Evolutionary conservation across 2,113 vertebrate species (phyloP).

Genomic region (Corvus cornix): DNA sequence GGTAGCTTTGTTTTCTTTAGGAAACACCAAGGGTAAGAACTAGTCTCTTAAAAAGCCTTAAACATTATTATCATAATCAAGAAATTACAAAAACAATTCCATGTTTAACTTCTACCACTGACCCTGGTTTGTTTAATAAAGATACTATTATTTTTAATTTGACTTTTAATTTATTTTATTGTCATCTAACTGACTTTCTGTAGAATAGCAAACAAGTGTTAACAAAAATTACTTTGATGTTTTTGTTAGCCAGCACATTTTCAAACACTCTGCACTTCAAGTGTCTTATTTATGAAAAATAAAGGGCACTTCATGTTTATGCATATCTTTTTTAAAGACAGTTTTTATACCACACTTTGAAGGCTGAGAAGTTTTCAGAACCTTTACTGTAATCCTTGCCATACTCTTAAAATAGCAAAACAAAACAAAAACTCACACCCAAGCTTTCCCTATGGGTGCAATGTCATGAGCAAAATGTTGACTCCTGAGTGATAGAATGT

Average conservation of each 20-base stretch:
- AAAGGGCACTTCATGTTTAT: background rate
- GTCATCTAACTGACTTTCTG: background rate
- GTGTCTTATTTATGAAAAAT: background rate
- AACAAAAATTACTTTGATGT: background rate
- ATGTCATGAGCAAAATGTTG: slow-evolving; percentile 15
- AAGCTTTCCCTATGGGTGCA: slow-evolving; percentile 4
- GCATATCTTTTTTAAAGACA: background rate
- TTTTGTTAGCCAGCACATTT: background rate
- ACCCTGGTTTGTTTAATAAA: background rate
- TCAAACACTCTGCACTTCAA: background rate
- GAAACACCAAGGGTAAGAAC: background rate
- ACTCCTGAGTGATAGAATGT: slow-evolving; percentile 9
- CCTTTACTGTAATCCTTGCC: background rate
- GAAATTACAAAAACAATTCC: background rate
- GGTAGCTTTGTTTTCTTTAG: background rate
- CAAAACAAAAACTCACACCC: background rate
- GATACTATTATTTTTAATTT: background rate
- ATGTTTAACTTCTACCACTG: background rate
- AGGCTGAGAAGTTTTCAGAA: background rate
- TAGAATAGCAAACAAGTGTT: background rate
- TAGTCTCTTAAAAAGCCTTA: background rate
- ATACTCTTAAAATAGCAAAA: background rate
- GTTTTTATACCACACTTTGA: background rate
- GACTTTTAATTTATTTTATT: background rate
- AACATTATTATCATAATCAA: background rate